phyloP scores from a whole-genome alignment of 2,888 invertebrate species.

The Campopleginae sp. region DNA sequence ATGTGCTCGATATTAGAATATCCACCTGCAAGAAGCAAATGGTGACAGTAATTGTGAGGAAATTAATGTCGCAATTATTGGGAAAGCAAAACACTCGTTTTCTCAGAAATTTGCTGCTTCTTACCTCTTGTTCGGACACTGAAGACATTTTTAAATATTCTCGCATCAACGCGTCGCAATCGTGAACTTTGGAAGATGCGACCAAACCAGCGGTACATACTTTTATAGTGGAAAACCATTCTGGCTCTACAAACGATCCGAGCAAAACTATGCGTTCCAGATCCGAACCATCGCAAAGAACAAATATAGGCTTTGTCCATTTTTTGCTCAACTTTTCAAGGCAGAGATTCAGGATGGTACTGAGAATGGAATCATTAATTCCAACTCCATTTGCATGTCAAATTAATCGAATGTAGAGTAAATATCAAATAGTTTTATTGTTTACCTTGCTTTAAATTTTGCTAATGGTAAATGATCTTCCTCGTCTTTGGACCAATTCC shows the following conservation, averaged over 20 bases:
- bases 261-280: slow-evolving; percentile 69
- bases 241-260: slow-evolving; percentile 63
- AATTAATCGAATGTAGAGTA: background rate
- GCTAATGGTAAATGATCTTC: slow-evolving; percentile 73
- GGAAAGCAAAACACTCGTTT: background rate
- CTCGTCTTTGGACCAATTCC: slow-evolving; percentile 73
- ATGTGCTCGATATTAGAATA: slow-evolving; percentile 66
- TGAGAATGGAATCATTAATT: slow-evolving; percentile 55
- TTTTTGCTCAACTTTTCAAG: slow-evolving; percentile 63
- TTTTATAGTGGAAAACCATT: slow-evolving; percentile 72
- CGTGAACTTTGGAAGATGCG: slow-evolving; percentile 21
- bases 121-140: slow-evolving; percentile 54
- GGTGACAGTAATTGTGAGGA: background rate
- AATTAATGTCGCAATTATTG: slow-evolving; percentile 19
- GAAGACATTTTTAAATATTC: slow-evolving; percentile 66
- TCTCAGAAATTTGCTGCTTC: background rate
- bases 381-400: background rate
- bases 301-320: slow-evolving; percentile 71
- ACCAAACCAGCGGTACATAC: slow-evolving; percentile 36
- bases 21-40: slow-evolving; percentile 56
- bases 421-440: background rate
- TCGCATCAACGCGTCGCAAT: slow-evolving; percentile 54
- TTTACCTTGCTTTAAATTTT: slow-evolving; percentile 71
- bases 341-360: slow-evolving; percentile 70
- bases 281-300: slow-evolving; percentile 72